phyloP scores from a whole-genome alignment of 1,140 invertebrate species.

The Periplaneta americana region DNA sequence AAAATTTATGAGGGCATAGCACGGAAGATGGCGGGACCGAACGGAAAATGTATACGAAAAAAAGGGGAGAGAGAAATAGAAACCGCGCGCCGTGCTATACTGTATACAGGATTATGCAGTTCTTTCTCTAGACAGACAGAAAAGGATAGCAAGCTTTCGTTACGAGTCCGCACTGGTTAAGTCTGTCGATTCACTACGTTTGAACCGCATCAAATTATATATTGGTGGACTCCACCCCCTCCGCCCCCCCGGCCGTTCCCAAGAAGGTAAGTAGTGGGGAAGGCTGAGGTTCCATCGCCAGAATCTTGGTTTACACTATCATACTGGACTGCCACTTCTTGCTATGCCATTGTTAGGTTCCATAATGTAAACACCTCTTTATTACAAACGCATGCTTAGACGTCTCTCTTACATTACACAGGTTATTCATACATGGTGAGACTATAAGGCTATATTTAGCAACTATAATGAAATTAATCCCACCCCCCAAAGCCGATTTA shows the following conservation, averaged over 20 bases:
- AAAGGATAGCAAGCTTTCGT: neutral
- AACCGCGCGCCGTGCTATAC: neutral
- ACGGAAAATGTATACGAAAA: neutral
- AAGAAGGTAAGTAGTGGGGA: too few species aligned
- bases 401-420: too few species aligned
- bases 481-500: too few species aligned
- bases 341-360: too few species aligned
- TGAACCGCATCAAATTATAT: neutral
- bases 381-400: too few species aligned
- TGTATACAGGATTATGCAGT: neutral
- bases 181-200: neutral
- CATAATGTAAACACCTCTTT: too few species aligned
- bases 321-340: neutral
- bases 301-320: neutral
- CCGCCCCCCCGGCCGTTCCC: too few species aligned
- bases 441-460: too few species aligned
- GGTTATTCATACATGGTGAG: too few species aligned
- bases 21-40: neutral
- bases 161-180: neutral
- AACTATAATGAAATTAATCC: too few species aligned
- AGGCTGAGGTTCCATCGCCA: neutral
- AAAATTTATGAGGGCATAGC: neutral
- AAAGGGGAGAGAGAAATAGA: neutral
- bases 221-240: neutral
- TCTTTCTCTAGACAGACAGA: neutral